Base-by-base conservation (phyloP, 2,888 invertebrate genomes). In the Adineta ricciae region DNA sequence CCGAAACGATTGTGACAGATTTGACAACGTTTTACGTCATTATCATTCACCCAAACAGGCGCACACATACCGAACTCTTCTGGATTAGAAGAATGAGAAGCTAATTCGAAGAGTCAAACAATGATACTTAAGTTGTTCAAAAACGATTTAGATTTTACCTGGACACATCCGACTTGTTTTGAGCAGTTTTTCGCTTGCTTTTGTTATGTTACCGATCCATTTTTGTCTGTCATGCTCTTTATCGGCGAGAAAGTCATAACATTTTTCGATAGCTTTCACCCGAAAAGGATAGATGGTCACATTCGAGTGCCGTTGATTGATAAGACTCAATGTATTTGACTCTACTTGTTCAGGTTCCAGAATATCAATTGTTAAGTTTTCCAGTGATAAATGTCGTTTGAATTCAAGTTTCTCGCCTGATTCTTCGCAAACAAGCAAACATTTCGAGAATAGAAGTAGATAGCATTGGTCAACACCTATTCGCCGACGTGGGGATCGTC, bases 231-330 rank as follows among this genome's bases (percentile, higher is more conserved):
- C 78, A 11, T 36, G 9, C n/a, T 78, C 41, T 41, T 78, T 41
- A 41, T 78, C 41, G n/a, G 14, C 21, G 0, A 78, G 11, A n/a
- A 78, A 78, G 38, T 78, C 78, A 41, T 78, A 78, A 9, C 24
- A 8, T 78, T 78, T 78, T 78, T 78, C 78, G n/a, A 41, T 41
- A 0, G 41, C 41, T 2, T 32, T 4, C 11, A 78, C n/a, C 8
- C 41, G 41, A 78, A 78, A 78, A 36, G 24, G 41, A n/a, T 41
- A 41, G 24, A 7, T 21, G 2, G 11, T 19, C 24, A 4, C 2
- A 4, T 2, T 2, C 0, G 2, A 14, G n/a, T 41, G 78, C n/a
- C 1, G 21, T 41, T 0, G 0, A n/a, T 78, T 9, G 1, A 1
- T 41, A 24, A 14, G 24, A 38, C 21, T 24, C 5, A 24, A 38